These are phyloP conservation scores for Pogoniulus pusillus DNA, from an alignment of 2,797 vertebrate species.

Conservation along the genomic window DNA sequence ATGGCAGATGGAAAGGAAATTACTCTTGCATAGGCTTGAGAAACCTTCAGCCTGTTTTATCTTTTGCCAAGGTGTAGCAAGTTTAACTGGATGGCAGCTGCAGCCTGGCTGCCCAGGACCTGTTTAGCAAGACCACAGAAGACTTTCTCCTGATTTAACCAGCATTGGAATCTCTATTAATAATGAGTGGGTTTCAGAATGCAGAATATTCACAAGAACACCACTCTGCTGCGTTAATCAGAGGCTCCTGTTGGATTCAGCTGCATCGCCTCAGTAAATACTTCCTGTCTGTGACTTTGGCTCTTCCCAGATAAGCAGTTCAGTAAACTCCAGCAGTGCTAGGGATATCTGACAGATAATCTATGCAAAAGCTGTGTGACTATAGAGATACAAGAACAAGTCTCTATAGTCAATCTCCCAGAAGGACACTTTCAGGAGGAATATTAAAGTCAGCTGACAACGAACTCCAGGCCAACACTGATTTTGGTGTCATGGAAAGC, in stretches of 20 bases:
- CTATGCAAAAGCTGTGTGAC: neutral
- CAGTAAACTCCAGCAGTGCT: neutral
- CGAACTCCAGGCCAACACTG: neutral
- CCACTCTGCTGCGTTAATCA: conserved; percentile 58
- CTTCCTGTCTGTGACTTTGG: conserved; percentile 2
- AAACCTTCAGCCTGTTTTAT: neutral
- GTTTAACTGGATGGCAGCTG: conserved; percentile 30
- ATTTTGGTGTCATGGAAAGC: neutral
- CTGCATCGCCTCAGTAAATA: conserved; percentile 39
- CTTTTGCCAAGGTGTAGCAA: conserved; percentile 8
- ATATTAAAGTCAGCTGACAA: neutral
- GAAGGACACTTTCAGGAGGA: neutral
- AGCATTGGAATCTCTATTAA: conserved; percentile 21
- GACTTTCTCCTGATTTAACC: conserved; percentile 40
- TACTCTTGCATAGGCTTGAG: neutral
- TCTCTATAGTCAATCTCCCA: neutral
- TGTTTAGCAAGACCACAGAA: conserved; percentile 28
- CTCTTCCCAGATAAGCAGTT: conserved; percentile 6
- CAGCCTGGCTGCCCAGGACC: conserved; percentile 25
- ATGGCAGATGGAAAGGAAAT: conserved; percentile 29
- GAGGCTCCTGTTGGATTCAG: conserved; percentile 58
- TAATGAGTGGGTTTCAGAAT: conserved; percentile 33
- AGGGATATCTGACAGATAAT: neutral
- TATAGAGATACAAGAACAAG: neutral
- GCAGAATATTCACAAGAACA: conserved; percentile 50